A percentile compares a stretch with the other conserved stretches of the same genome.
Evolutionary conservation across 2,113 vertebrate genomes (phyloP).

Genomic region (Callipepla squamata): DNA sequence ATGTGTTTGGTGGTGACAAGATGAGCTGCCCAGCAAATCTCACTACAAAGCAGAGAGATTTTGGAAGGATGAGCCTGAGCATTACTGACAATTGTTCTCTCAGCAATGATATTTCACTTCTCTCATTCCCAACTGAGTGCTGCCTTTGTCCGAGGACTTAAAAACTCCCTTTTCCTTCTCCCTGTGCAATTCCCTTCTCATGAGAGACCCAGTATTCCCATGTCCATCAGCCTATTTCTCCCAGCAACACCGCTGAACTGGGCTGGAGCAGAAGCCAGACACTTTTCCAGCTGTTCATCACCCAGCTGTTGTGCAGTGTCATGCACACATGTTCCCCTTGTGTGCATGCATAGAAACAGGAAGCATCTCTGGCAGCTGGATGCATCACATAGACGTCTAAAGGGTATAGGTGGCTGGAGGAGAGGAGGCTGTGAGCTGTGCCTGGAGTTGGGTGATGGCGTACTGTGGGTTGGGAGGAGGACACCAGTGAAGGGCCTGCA

Average conservation of each 20-base stretch:
- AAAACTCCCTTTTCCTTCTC: not conserved
- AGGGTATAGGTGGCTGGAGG: not conserved
- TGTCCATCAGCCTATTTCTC: not conserved
- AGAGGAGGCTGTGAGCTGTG: not conserved
- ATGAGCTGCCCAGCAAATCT: conserved; percentile 3
- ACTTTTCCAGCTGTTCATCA: not conserved
- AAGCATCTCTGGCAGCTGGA: not conserved
- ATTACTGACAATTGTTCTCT: conserved; percentile 12
- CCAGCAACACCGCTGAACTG: not conserved
- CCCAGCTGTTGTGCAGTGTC: rapidly evolving
- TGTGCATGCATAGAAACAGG: rapidly evolving
- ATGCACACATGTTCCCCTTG: rapidly evolving
- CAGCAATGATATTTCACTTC: conserved; percentile 16
- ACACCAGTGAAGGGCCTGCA: not conserved
- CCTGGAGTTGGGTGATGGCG: not conserved
- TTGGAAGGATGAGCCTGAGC: conserved; percentile 8
- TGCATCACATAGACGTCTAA: not conserved
- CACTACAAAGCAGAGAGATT: conserved; percentile 13
- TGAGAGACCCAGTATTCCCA: not conserved
- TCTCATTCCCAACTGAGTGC: not conserved
- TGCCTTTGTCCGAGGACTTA: conserved; percentile 1
- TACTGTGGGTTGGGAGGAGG: not conserved
- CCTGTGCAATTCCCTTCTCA: not conserved
- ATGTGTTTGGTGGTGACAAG: not conserved
- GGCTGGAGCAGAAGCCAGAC: not conserved